phyloP scores from a whole-genome alignment of 2,888 invertebrate genomes.

The Pyrgus malvae region DNA sequence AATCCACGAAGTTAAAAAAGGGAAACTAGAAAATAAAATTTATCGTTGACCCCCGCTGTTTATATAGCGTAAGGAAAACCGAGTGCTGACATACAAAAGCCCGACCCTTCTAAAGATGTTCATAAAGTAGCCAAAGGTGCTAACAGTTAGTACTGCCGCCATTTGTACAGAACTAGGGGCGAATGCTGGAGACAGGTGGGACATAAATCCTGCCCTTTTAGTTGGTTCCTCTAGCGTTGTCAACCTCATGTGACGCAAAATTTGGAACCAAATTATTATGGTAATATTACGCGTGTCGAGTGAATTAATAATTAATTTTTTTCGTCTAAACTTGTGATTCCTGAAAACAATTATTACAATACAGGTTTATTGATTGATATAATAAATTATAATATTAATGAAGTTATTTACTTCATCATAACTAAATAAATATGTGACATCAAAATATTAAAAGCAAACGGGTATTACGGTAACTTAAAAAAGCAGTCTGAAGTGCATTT shows the following conservation, averaged over 20 bases:
- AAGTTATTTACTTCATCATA: no score
- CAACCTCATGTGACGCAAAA: slow-evolving; percentile 34
- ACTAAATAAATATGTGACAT: no score
- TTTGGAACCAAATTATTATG: no score
- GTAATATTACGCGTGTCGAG: no score
- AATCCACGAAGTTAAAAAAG: slow-evolving; percentile 2
- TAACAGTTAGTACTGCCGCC: slow-evolving; percentile 53
- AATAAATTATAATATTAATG: no score
- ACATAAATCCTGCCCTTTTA: slow-evolving; percentile 70
- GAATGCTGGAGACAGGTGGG: slow-evolving; percentile 64
- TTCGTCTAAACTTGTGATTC: no score
- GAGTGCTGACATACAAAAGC: slow-evolving; percentile 43
- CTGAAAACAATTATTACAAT: no score
- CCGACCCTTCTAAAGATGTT: slow-evolving; percentile 49
- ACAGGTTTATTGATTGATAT: no score
- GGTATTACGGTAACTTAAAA: no score
- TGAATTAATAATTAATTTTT: no score
- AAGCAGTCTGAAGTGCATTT: no score
- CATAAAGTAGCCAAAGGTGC: slow-evolving; percentile 56
- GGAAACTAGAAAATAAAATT: slow-evolving; percentile 26
- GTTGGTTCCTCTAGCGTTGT: slow-evolving; percentile 46
- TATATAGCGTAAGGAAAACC: slow-evolving; percentile 43
- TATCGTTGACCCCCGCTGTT: slow-evolving; percentile 19
- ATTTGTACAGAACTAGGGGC: slow-evolving; percentile 63
- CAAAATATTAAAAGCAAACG: no score